Conservation (phyloP, 2,113 vertebrate genomes). For the Cololabis saira region DNA sequence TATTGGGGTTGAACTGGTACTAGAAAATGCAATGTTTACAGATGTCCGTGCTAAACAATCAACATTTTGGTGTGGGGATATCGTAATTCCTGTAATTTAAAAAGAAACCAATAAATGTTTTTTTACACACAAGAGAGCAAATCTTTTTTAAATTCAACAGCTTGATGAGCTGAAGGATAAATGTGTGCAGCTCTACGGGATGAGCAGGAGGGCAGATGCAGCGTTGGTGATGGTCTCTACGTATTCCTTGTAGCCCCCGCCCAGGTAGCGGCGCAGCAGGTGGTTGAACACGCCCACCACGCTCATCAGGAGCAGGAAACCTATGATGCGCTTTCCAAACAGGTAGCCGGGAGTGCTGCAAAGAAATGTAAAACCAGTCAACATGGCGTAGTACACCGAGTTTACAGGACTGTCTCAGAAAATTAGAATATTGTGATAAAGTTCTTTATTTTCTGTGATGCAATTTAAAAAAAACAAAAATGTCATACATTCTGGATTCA, state of each 20-base stretch:
- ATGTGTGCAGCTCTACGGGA: constrained; percentile 79
- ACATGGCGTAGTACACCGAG: neutral
- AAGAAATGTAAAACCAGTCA: neutral
- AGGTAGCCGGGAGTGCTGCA: constrained; percentile 91
- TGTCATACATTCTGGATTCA: too few relatives aligned
- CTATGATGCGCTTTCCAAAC: constrained; percentile 92
- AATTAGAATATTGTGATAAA: too few relatives aligned
- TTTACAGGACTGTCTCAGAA: too few relatives aligned
- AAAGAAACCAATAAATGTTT: constrained; percentile 29
- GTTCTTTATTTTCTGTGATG: too few relatives aligned
- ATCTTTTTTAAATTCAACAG: neutral
- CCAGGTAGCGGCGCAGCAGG: constrained; percentile 80
- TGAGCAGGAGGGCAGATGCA: constrained; percentile 88
- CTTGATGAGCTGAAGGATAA: neutral
- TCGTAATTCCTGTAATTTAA: too few relatives aligned
- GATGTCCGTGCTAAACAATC: constrained; percentile 1
- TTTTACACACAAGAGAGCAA: constrained; percentile 9
- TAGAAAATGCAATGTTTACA: neutral
- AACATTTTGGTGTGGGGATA: too few relatives aligned
- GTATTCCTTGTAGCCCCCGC: constrained; percentile 88
- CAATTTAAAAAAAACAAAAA: too few relatives aligned
- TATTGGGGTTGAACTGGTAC: neutral
- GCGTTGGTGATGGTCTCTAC: constrained; percentile 86
- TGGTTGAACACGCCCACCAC: constrained; percentile 90
- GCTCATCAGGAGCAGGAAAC: constrained; percentile 92